phyloP scores from a whole-genome alignment of 1,140 invertebrate species.

The Ips typographus region DNA sequence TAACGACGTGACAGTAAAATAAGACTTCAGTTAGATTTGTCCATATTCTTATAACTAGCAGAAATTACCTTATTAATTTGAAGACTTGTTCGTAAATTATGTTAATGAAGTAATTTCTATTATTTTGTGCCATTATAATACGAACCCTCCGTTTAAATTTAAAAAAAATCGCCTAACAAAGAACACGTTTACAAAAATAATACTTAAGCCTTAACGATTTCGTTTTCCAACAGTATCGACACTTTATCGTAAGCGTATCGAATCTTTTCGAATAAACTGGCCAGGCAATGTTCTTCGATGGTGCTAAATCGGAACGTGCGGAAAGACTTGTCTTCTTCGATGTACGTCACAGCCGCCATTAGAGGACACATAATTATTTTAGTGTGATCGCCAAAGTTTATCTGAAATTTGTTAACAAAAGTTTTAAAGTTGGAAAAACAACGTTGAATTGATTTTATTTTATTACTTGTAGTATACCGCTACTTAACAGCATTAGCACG shows the following conservation, averaged over 20 bases:
- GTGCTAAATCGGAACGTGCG: conserved; percentile 85
- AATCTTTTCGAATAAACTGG: conserved; percentile 76
- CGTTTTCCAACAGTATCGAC: conserved; percentile 54
- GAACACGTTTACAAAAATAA: no score
- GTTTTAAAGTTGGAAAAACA: no score
- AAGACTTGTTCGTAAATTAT: no score
- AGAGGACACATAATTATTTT: conserved; percentile 97
- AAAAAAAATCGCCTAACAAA: no score
- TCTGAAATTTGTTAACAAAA: conserved; percentile 64
- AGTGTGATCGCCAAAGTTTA: conserved; percentile 98
- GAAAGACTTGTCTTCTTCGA: conserved; percentile 88
- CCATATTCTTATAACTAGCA: no score
- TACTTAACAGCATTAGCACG: conserved; percentile 96
- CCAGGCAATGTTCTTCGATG: conserved; percentile 78
- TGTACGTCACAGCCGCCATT: conserved; percentile 95
- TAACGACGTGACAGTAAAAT: no score
- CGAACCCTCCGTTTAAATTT: no score
- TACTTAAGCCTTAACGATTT: conserved; percentile 19
- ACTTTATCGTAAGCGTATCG: conserved; percentile 88
- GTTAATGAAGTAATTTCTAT: no score
- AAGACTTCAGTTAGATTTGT: no score
- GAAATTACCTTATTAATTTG: no score
- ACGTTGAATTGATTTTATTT: neutral
- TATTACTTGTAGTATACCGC: conserved; percentile 95
- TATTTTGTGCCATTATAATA: no score